A percentile compares a stretch with the other conserved stretches of the same genome.
Evolutionary conservation across 2,888 invertebrate genomes (phyloP).

Genomic region (Drosophila histrio): DNA sequence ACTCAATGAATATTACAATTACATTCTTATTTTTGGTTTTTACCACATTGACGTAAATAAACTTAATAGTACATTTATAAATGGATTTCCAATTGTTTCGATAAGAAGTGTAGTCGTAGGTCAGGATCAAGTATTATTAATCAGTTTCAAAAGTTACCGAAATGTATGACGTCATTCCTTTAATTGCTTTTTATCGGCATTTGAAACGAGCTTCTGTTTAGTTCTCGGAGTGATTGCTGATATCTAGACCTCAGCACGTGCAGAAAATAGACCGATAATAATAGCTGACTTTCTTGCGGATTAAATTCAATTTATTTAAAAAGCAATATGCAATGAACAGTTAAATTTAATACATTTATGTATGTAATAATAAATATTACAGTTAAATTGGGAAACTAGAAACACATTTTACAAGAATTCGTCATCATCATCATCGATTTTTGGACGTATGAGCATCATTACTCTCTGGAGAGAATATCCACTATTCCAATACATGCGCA

Average conservation of each 20-base stretch:
- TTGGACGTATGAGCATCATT: conserved; percentile 11
- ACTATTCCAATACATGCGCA: too few relatives aligned
- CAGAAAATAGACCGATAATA: not conserved
- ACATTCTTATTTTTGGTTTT: not conserved
- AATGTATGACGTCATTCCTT: not conserved
- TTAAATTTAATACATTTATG: not conserved
- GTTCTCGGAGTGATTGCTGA: too few relatives aligned
- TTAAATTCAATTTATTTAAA: not conserved
- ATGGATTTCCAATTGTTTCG: not conserved
- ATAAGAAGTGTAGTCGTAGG: not conserved
- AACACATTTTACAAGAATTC: too few relatives aligned
- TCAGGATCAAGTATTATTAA: not conserved
- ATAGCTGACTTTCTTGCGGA: not conserved
- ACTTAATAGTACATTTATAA: not conserved
- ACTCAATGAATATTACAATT: not conserved
- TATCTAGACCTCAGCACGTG: too few relatives aligned
- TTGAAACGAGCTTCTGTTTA: too few relatives aligned
- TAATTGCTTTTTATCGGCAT: not conserved
- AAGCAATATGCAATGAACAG: not conserved
- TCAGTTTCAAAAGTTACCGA: not conserved
- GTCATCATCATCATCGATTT: too few relatives aligned
- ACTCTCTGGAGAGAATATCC: too few relatives aligned
- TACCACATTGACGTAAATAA: not conserved
- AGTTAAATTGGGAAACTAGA: not conserved
- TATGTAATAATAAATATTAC: not conserved